phyloP scores from a whole-genome alignment of 2,888 invertebrate species.

The Leucania comma region DNA sequence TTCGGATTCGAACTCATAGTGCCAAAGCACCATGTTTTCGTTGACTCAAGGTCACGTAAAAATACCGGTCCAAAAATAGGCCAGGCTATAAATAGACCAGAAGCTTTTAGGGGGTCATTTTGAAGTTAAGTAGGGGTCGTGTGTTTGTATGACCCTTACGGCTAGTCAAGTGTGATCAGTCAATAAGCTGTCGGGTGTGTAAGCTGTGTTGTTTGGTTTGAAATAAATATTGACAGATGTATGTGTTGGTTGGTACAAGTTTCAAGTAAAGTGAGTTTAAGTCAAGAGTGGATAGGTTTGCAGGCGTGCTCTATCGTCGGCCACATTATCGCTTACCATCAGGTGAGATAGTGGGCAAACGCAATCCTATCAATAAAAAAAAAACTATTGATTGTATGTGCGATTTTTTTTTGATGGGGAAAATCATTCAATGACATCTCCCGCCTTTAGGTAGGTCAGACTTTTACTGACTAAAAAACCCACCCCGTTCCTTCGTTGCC shows the following conservation, averaged over 20 bases:
- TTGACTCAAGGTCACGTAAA: slow-evolving; percentile 48
- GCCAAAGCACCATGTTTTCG: slow-evolving; percentile 41
- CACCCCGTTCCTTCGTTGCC: too few species aligned
- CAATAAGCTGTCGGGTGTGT: background rate
- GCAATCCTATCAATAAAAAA: too few species aligned
- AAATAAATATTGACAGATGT: background rate
- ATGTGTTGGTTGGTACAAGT: background rate
- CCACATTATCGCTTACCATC: background rate
- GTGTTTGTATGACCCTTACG: background rate
- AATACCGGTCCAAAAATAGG: slow-evolving; percentile 52
- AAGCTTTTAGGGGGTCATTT: slow-evolving; percentile 7
- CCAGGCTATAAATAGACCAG: slow-evolving; percentile 41
- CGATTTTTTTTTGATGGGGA: too few species aligned
- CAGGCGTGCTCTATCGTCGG: background rate
- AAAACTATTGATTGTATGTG: too few species aligned
- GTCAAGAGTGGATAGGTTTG: too few species aligned
- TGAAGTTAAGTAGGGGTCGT: background rate
- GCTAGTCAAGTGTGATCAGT: background rate
- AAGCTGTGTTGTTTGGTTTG: background rate
- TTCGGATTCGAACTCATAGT: slow-evolving; percentile 22
- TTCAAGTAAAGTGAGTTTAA: background rate
- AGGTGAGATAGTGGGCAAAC: background rate
- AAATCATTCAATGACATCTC: too few species aligned
- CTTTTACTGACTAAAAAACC: too few species aligned
- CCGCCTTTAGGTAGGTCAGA: too few species aligned